Evolutionary conservation across 2,888 invertebrate species (phyloP).

Genomic region (Coleophora flavipennella): DNA sequence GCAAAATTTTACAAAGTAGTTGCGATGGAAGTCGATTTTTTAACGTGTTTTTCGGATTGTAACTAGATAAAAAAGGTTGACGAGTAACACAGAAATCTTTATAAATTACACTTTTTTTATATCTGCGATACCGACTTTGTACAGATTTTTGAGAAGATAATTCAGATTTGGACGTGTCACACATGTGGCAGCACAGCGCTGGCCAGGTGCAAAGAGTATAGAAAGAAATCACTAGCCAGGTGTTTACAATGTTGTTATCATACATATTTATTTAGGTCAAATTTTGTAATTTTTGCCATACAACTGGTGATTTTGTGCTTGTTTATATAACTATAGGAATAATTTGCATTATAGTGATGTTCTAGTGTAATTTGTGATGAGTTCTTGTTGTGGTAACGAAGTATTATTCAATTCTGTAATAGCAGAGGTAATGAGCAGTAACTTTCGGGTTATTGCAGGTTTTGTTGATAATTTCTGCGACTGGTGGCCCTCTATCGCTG

Average conservation of each 20-base stretch:
- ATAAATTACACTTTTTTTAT: no score
- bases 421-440: constrained; percentile 47
- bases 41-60: no score
- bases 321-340: neutral
- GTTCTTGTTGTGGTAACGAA: constrained; percentile 64
- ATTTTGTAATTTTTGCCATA: constrained; percentile 26
- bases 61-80: no score
- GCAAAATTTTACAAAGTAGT: no score
- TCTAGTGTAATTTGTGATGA: constrained; percentile 47
- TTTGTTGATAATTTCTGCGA: constrained; percentile 35
- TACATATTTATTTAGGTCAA: constrained; percentile 39
- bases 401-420: constrained; percentile 52
- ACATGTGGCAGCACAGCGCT: no score
- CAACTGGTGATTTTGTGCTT: neutral
- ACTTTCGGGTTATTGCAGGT: constrained; percentile 42
- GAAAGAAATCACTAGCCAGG: no score
- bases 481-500: constrained; percentile 34
- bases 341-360: constrained; percentile 11
- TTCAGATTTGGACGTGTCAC: no score
- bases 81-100: no score
- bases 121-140: no score
- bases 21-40: no score
- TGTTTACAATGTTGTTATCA: constrained; percentile 21
- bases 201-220: no score
- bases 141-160: no score